Percentiles rank a stretch among this genome's conserved stretches.
Evolutionary conservation across 2,797 vertebrate species (phyloP).

Genomic region (Halcyon chelicuti): DNA sequence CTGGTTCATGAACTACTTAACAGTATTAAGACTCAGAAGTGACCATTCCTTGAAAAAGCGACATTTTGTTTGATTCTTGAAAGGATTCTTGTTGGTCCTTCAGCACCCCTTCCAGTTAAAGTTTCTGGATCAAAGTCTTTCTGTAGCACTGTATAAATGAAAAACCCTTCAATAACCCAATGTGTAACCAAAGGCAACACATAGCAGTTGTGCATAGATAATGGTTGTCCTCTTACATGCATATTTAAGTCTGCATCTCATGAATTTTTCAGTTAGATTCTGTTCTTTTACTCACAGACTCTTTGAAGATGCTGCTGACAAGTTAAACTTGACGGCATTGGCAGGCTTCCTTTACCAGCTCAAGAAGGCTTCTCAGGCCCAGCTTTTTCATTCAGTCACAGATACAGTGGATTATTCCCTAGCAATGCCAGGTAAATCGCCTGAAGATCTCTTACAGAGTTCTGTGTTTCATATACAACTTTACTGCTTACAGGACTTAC

Average conservation of each 20-base stretch:
- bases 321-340: conserved; percentile 90
- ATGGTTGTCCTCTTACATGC: not conserved
- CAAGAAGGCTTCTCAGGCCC: conserved; percentile 92
- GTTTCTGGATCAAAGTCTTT: not conserved
- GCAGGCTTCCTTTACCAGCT: conserved; percentile 94
- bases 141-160: not conserved
- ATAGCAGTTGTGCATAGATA: not conserved
- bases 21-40: not conserved
- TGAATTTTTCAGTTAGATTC: conserved; percentile 14
- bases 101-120: not conserved
- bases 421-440: conserved; percentile 90
- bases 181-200: not conserved
- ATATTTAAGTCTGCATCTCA: not conserved
- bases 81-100: not conserved
- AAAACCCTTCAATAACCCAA: not conserved
- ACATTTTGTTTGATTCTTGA: not conserved
- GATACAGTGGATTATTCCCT: conserved; percentile 93
- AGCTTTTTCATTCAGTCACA: conserved; percentile 92
- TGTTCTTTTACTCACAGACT: conserved; percentile 81
- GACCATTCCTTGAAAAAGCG: not conserved
- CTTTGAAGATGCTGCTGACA: conserved; percentile 92
- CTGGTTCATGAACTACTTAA: not conserved
- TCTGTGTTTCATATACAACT: not conserved
- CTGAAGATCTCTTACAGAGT: not conserved
- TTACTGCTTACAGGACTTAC: not conserved